A percentile compares a stretch with the other conserved stretches of the same genome.
phyloP scores from a whole-genome alignment of 2,888 invertebrate species.

The Campoletis raptor region DNA sequence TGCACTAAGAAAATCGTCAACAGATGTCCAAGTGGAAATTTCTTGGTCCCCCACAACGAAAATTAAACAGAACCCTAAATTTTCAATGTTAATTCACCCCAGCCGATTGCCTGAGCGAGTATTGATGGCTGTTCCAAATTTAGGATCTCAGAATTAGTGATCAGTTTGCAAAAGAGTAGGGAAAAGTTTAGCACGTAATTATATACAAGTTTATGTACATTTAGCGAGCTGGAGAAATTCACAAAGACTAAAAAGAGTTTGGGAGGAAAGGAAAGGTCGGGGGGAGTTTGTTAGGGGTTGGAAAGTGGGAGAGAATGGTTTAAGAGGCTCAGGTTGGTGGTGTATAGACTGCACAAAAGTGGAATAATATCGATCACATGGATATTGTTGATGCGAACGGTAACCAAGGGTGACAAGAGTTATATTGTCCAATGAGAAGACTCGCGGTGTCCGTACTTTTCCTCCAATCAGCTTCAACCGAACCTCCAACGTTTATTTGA shows the following conservation, averaged over 20 bases:
- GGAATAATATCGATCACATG: slow-evolving; percentile 81
- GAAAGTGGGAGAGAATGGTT: slow-evolving; percentile 7
- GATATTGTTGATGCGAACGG: slow-evolving; percentile 84
- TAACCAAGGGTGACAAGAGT: slow-evolving; percentile 82
- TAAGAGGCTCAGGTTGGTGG: slow-evolving; percentile 46
- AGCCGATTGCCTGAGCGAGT: neutral
- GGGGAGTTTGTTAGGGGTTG: slow-evolving; percentile 1
- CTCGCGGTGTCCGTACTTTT: slow-evolving; percentile 79
- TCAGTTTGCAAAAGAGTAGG: neutral
- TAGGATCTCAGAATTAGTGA: neutral
- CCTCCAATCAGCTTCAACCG: slow-evolving; percentile 79
- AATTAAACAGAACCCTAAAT: neutral
- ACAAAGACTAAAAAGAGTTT: slow-evolving; percentile 34
- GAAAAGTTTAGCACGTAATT: neutral
- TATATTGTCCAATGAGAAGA: slow-evolving; percentile 81
- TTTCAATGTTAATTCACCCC: neutral
- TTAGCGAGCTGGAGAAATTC: slow-evolving; percentile 19
- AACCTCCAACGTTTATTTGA: slow-evolving; percentile 81
- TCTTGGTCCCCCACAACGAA: too few relatives aligned
- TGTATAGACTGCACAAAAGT: slow-evolving; percentile 71
- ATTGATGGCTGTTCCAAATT: neutral
- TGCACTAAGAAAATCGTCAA: too few relatives aligned
- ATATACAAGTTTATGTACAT: slow-evolving; percentile 13
- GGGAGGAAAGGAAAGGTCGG: slow-evolving; percentile 17
- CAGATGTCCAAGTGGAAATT: too few relatives aligned